Evolutionary conservation across 2,797 vertebrate genomes (phyloP), one percentile per base, ranked within the genome.

Genomic region (Varecia variegata): DNA sequence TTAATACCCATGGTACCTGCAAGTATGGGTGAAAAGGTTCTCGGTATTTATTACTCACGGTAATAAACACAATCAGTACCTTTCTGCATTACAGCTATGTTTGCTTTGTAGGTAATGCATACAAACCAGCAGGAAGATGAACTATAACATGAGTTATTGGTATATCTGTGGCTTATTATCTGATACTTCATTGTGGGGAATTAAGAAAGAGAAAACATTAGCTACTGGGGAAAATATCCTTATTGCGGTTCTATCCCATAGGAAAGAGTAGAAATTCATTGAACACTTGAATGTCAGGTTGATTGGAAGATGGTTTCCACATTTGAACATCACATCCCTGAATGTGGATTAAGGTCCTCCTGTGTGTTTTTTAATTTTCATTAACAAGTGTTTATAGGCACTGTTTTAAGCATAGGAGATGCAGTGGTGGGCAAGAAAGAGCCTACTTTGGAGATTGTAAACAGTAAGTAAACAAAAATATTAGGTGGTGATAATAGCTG

Each of bases 151-250:
- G 81, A 90, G 81, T 93, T 95, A 79, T 20, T 81, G 80, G 60
- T 89, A 5, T 96, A 43, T 80, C 52, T 95, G 56, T 80, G 90
- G 43, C 88, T 91, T 90, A 21, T 65, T 88, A 91, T 88, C 58
- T 96, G 82, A 65, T 77, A 73, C 52, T 84, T 95, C n/a, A 6
- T 84, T 76, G 74, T 93, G 77, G 45, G 70, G 79, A 95, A 50
- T 90, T 85, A 65, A 96, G 83, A 90, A 62, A 60, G 32, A 95
- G 58, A 95, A 92, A 58, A 89, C 35, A 38, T 77, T 35, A 85
- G 77, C 76, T 92, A 3, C 52, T 7, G 47, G 68, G 45, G 47
- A 71, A 90, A 93, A 43, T 79, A 50, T 0, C 90, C 40, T 25
- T 71, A 6, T 54, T 90, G 80, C 23, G 35, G 17, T 20, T 30